Base-by-base conservation (phyloP, 2,888 invertebrate genomes). In the Anarsia innoxiella region DNA sequence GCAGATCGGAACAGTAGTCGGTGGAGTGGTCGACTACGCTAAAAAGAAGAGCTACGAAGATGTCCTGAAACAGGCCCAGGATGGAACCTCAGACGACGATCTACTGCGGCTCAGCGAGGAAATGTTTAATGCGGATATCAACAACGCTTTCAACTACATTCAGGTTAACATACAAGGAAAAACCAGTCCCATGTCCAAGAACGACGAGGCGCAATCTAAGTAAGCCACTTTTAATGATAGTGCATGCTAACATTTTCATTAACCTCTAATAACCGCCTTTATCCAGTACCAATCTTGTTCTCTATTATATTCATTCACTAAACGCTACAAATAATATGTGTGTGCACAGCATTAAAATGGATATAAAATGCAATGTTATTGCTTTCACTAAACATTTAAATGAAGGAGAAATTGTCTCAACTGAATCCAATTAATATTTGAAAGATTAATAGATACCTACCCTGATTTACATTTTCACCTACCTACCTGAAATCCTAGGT, bases 151-250 rank as follows among this genome's bases (percentile, higher is more conserved):
- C 34, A 88, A 76, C 56, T 87, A 88, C 55, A 88, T 93, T 30
- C 88, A 87, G 19, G 73, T 94, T 19, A 92, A 93, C 69, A 71
- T 90, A 44, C 94, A 94, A 76, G 91, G 91, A 42, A 88, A 88
- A 66, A 93, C 93, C 4, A 88, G 88, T 12, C 89, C 92, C 30
- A 87, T 89, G 55, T 91, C 90, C 16, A 83, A 83, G 43, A 86
- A 75, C 34, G 94, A 94, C 65, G 89, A 91, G 63, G 93, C 94
- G 6, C 89, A 91, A 39, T 66, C 88, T 54, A 90, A 90, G 93
- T 93, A 86, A 89, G 90, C 73, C 39, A 36, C 26, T n/a, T n/a
- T n/a, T 42, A 38, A 33, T 38, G 29, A 38, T 31, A 29, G 31
- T 33, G 25, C 29, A 25, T 27, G 26, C 37, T 34, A 33, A 39